Percentiles rank a stretch among this genome's conserved stretches.
Evolutionary conservation across 2,888 invertebrate species (phyloP).

Genomic region (Aromia moschata): DNA sequence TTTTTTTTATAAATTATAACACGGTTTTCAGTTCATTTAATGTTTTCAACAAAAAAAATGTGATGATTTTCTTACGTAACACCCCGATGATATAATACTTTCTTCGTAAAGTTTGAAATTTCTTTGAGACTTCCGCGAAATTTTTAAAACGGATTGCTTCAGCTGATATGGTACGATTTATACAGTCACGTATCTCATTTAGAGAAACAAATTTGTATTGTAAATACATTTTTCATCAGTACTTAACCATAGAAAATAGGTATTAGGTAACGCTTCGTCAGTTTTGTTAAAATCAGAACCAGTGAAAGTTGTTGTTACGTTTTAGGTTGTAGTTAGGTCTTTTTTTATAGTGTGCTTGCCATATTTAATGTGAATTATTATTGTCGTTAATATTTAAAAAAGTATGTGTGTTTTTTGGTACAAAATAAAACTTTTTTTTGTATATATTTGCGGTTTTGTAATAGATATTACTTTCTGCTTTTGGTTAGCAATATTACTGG

Average conservation of each 20-base stretch:
- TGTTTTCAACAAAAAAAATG: no score
- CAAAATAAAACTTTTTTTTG: neutral
- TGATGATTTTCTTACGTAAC: no score
- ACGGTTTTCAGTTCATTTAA: no score
- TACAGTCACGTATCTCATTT: neutral
- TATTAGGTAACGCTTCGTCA: slow-evolving; percentile 15
- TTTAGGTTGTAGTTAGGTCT: slow-evolving; percentile 1
- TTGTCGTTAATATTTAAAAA: slow-evolving; percentile 8
- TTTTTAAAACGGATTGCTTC: slow-evolving; percentile 6
- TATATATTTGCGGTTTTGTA: neutral
- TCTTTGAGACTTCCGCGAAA: no score
- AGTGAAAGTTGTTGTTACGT: slow-evolving; percentile 25
- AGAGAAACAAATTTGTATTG: slow-evolving; percentile 12
- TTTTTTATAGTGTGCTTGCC: slow-evolving; percentile 19
- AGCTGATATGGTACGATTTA: slow-evolving; percentile 11
- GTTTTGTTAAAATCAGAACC: slow-evolving; percentile 13
- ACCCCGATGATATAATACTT: no score
- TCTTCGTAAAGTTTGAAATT: no score
- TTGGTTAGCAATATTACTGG: no score
- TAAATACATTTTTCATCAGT: slow-evolving; percentile 8
- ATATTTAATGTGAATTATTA: slow-evolving; percentile 12
- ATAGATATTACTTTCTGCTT: neutral
- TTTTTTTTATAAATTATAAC: no score
- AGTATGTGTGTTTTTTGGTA: neutral
- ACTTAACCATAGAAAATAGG: slow-evolving; percentile 18